Conservation (phyloP, 2,113 vertebrate species). For the Dasypus novemcinctus region DNA sequence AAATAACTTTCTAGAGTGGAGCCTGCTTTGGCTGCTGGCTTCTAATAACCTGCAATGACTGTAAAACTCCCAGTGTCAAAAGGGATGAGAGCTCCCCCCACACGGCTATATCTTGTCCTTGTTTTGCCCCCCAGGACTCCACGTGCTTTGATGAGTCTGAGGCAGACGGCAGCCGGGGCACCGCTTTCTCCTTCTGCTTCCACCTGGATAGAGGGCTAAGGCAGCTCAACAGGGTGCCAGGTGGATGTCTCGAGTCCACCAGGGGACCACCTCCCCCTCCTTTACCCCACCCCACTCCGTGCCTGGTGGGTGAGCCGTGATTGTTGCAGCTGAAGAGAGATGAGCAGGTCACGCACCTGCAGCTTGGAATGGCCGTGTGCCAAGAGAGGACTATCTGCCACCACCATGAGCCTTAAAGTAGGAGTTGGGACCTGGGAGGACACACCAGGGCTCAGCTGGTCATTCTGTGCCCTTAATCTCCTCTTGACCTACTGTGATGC, state of each 20-base stretch:
- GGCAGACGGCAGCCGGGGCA: neutral
- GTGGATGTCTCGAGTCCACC: neutral
- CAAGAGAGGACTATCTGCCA: neutral
- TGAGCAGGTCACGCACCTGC: neutral
- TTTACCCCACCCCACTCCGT: accelerated
- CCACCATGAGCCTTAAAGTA: neutral
- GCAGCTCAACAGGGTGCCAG: neutral
- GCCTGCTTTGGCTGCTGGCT: neutral
- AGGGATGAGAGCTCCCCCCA: accelerated
- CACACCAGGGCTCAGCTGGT: neutral
- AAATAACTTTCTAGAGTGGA: neutral
- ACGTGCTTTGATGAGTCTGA: neutral
- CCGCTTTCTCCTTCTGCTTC: accelerated
- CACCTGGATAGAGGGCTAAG: too few relatives aligned
- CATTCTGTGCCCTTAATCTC: neutral
- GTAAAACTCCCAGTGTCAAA: accelerated
- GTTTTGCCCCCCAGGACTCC: neutral
- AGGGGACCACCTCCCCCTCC: neutral
- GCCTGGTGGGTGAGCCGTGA: neutral
- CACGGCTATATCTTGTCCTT: neutral
- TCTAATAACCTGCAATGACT: too few relatives aligned
- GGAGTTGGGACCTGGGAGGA: neutral
- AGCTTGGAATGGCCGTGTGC: neutral
- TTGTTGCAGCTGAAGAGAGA: neutral
- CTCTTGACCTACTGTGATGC: neutral